Conservation (phyloP, 2,113 vertebrate species). For the Felis catus region F.catus_Fca126_mat1.0 CM031421.1:2291501-2292000, state of each 20-base stretch:
- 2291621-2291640: not conserved
- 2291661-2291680: not conserved
- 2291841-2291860: not conserved
- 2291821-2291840: not conserved
- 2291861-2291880: not conserved
- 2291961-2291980: not conserved
- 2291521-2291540: no score
- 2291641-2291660: not conserved
- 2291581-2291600: not conserved
- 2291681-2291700: not conserved
- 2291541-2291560: no score
- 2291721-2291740: not conserved
- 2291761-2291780: not conserved
- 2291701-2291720: not conserved
- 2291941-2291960: not conserved
- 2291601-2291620: not conserved
- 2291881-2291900: not conserved
- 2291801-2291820: not conserved
- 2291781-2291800: not conserved
- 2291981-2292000: not conserved
- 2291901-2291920: not conserved
- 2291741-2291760: not conserved
- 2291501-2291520: not conserved
- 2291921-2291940: not conserved
- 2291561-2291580: not conserved